Evolutionary conservation across 2,113 vertebrate genomes (phyloP), one percentile per base, ranked within the genome.

Genomic region (Neodon shergylaensis): DNA sequence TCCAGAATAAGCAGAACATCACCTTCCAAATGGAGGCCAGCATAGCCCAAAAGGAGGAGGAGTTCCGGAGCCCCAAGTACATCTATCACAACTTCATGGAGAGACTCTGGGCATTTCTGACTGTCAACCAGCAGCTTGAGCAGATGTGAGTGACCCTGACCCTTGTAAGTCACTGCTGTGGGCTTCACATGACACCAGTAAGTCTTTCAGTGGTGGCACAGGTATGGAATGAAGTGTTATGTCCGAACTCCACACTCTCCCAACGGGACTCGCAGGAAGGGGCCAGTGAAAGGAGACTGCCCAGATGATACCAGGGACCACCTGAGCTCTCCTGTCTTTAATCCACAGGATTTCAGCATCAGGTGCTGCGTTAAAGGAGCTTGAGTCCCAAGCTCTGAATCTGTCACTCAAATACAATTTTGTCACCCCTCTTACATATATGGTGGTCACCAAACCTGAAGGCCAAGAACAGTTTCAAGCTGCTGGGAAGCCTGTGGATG

Each of bases 71-170:
- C 70, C 98, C 96, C 74, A 97, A 88, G 84, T 98, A 98, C 63
- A 97, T 98, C 91, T 98, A 99, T 96, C 98, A 98, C 77, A 97
- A 98, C 96, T 99, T 98, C 94, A 98, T 99, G 79, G 99, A 99
- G 97, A 99, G 99, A 82, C 97, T 99, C 28, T 99, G 99, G 99
- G 99, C 99, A 10, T 99, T 99, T 92, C 98, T 99, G 93, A 99
- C 98, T 83, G 99, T 99, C 78, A 99, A 99, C 76, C 99, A 99
- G 88, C 98, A 99, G 6, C 98, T 99, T 90, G 98, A 99, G 66
- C 98, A 98, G 98, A 98, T 94, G 99, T 99, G 97, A 98, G 99
- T 47, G 31, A 10, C 54, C 88, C 0, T 1, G 10, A 26, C 44
- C 61, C 70, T 42, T 5, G 7, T n/a, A 47, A 81, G 24, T 74